phyloP scores from a whole-genome alignment of 2,113 vertebrate genomes.

The Ailurus styani region DNA sequence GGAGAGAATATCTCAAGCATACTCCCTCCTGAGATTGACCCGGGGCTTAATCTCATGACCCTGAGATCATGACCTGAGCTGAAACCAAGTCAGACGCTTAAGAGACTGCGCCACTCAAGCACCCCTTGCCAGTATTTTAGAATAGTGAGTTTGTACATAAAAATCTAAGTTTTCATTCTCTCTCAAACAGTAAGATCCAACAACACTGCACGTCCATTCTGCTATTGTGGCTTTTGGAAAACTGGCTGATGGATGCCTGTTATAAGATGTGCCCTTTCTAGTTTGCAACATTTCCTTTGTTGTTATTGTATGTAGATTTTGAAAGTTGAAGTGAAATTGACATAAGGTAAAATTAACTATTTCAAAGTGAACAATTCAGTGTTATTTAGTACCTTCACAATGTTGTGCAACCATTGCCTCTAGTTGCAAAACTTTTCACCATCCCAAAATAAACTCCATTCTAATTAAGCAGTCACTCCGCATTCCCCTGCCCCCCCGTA shows the following conservation, averaged over 20 bases:
- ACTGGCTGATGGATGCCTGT: not conserved
- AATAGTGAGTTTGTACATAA: not conserved
- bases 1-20: not conserved
- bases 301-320: not conserved
- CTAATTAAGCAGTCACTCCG: not conserved
- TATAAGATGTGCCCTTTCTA: not conserved
- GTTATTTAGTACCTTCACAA: not conserved
- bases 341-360: not conserved
- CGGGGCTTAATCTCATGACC: no score
- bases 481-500: not conserved
- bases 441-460: not conserved
- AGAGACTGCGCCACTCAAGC: not conserved
- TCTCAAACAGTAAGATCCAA: not conserved
- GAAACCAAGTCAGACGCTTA: not conserved
- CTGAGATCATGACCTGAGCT: not conserved
- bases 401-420: not conserved
- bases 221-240: not conserved
- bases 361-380: not conserved
- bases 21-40: not conserved
- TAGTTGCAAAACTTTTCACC: not conserved
- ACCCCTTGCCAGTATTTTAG: not conserved
- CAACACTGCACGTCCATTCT: not conserved
- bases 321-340: not conserved
- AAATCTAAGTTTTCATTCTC: not conserved
- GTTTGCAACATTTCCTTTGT: not conserved